Conservation (phyloP, 2,113 vertebrate genomes). For the Empidonax traillii region DNA sequence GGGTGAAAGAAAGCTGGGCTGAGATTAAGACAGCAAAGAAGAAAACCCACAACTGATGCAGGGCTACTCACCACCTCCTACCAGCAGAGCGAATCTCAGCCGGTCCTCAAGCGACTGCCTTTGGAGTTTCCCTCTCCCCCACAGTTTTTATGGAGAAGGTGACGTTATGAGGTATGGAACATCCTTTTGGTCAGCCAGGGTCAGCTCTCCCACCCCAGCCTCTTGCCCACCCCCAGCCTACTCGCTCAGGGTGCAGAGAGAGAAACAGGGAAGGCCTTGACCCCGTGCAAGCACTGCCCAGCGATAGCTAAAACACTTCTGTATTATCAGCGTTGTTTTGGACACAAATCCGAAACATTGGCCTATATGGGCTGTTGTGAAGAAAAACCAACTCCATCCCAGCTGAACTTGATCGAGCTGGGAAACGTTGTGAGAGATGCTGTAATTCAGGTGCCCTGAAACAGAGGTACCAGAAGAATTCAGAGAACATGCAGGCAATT, state of each 20-base stretch:
- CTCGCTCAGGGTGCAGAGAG: background rate
- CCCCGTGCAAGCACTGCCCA: background rate
- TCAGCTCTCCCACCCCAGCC: background rate
- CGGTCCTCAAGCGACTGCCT: background rate
- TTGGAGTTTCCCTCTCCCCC: background rate
- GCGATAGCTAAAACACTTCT: background rate
- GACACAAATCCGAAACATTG: background rate
- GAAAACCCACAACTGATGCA: background rate
- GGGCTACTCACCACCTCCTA: background rate
- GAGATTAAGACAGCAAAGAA: background rate
- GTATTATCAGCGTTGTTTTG: background rate
- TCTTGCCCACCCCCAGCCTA: background rate
- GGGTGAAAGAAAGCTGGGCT: background rate
- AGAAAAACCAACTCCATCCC: background rate
- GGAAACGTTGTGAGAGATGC: background rate
- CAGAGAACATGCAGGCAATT: background rate
- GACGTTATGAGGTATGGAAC: accelerated
- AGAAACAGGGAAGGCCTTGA: background rate
- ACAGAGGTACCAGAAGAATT: background rate
- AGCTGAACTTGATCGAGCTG: background rate
- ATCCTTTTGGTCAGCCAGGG: background rate
- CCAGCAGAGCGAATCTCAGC: accelerated
- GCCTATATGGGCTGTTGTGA: background rate
- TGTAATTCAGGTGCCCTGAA: background rate
- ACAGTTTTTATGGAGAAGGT: background rate